Base-by-base conservation (phyloP, 2,113 vertebrate species). In the Tenrec ecaudatus region DNA sequence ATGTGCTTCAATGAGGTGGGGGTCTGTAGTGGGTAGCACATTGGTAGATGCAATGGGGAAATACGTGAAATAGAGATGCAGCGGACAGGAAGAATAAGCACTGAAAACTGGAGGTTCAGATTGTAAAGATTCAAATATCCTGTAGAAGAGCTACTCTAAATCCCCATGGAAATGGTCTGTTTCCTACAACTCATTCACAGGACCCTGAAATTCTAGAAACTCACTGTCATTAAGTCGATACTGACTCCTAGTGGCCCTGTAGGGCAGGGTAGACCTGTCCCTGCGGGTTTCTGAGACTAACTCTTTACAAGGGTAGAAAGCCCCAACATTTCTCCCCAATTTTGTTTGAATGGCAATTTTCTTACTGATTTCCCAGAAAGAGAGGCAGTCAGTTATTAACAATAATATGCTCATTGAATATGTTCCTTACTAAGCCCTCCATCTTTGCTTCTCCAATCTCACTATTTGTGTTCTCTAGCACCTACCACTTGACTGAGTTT, bases 1-100 rank as follows among this genome's bases (percentile, higher is more conserved):
- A 6, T 5, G 14, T 14, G 31, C 15, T 38, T 73, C 27, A 3
- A 7, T 10, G 2, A 33, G 2, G 0, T 3, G 2, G 10, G 15
- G 10, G 31, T 6, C 0, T 20, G 1, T 6, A 1, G 81, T 36
- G 25, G 22, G n/a, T 6, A 53, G 60, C 3, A 5, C 10, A 36
- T 62, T 33, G 4, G 3, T 11, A n/a, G 73, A 81, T 27, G 22
- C 12, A 43, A 25, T 3, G 43, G 53, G 53, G 33, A 47, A 78
- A 19, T 22, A 64, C 58, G 22, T 6, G 19, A 57, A 82, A 14
- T 7, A 22, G 12, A 64, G 16, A 81, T 3, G 36, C 6, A 43
- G 0, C 14, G 69, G 47, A 71, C 73, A 85, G 66, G 40, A 94
- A 60, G 40, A 57, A 0, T 20, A 29, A 77, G n/a, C 69, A 27